Conservation (phyloP, 2,797 vertebrate genomes). For the Acanthornis magna region DNA sequence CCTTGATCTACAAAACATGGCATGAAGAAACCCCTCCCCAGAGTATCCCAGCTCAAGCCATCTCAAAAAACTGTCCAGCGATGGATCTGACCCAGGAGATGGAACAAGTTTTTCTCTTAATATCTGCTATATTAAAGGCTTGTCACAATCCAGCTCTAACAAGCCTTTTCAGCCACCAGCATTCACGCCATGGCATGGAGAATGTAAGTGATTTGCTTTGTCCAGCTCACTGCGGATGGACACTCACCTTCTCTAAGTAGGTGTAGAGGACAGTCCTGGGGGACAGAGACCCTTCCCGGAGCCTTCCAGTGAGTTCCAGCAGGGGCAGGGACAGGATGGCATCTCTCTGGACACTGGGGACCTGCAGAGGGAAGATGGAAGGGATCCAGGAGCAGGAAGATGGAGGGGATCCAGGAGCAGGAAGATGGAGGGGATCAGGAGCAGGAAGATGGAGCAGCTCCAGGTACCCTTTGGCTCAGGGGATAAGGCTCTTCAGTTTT, state of each 20-base stretch:
- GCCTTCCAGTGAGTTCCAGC: conserved; percentile 68
- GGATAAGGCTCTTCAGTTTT: not conserved
- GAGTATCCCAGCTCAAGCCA: not conserved
- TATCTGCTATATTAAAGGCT: not conserved
- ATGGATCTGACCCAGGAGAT: not conserved
- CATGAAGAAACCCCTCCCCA: not conserved
- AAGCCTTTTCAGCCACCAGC: not conserved
- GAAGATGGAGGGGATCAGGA: too few relatives aligned
- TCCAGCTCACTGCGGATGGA: not conserved
- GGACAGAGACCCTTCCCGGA: conserved; percentile 74
- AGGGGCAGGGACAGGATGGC: conserved; percentile 77
- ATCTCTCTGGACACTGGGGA: conserved; percentile 59
- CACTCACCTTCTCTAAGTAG: conserved; percentile 82
- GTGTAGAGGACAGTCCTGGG: conserved; percentile 79
- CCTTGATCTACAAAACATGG: not conserved
- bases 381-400: not conserved
- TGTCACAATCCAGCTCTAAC: not conserved
- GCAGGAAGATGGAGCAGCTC: not conserved
- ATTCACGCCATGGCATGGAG: not conserved
- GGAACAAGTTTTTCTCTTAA: not conserved
- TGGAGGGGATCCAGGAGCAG: not conserved
- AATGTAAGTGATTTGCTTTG: not conserved
- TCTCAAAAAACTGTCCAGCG: not conserved
- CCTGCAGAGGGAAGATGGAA: conserved; percentile 55
- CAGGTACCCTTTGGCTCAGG: not conserved